Base-by-base conservation (phyloP, 2,888 invertebrate genomes). In the Latheticus oryzae region DNA sequence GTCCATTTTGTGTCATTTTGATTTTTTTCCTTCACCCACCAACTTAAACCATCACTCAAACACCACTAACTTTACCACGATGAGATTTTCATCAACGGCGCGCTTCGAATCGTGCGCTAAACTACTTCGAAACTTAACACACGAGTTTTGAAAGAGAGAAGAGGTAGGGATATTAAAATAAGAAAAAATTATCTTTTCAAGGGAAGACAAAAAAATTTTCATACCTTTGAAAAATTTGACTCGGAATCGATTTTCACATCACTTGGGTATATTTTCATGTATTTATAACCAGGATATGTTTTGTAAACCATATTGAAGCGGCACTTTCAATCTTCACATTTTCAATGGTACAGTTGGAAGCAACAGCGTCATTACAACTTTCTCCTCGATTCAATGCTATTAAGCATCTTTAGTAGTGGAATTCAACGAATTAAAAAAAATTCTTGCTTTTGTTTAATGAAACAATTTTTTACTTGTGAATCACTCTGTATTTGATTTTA, bases 1-100 rank as follows among this genome's bases (percentile, higher is more conserved):
- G 79, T 23, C 52, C 60, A 47, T 58, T 60, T 43, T 54, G 61
- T 13, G 64, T 63, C 64, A 64, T 67, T 42, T 58, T 63, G 19
- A 7, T 11, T 12, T 38, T 37, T 23, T 35, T 48, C 24, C 13
- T 13, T n/a, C 21, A 9, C 28, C 35, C 19, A 26, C 16, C 42
- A 21, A 5, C 12, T 3, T 38, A 30, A 35, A 55, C 47, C 47
- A 55, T 47, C 55, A 47, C 38, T 48, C 45, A 37, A 35, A 15
- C 37, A 24, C 21, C 45, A 54, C 53, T 19, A 33, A 32, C 40
- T 37, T 33, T 30, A 17, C 19, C 24, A 35, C 33, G 9, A 24
- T 38, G 19, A n/a, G n/a, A 16, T 40, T 52, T 50, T 38, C 23
- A 38, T 50, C 28, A 9, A 50, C 26, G 37, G 50, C 50, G 50